Evolutionary conservation across 2,797 vertebrate species (phyloP).

Genomic region (Rhynchonycteris naso): DNA sequence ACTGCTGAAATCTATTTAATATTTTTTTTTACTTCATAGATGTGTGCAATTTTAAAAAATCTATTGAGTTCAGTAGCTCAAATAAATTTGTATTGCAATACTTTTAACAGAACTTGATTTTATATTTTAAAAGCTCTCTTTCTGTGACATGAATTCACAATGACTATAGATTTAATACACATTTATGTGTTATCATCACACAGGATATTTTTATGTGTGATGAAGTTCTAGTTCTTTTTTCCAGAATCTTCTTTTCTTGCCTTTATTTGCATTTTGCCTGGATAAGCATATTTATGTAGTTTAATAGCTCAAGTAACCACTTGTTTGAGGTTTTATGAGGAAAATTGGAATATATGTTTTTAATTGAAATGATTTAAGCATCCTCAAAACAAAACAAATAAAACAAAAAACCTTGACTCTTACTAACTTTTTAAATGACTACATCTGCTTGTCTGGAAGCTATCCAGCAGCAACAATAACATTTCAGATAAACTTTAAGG

Average conservation of each 20-base stretch:
- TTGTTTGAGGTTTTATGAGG: constrained; percentile 38
- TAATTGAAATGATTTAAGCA: constrained; percentile 44
- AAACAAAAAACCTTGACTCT: constrained; percentile 50
- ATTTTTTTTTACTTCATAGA: neutral
- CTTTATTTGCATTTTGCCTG: constrained; percentile 47
- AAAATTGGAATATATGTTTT: constrained; percentile 30
- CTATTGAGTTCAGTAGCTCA: neutral
- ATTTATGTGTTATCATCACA: neutral
- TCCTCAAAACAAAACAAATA: constrained; percentile 48
- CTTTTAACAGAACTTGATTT: constrained; percentile 23
- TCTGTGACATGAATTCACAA: constrained; percentile 25
- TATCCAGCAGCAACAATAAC: neutral
- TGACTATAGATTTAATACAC: neutral
- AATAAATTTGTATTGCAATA: neutral
- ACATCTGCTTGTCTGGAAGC: neutral
- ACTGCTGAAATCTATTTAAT: neutral
- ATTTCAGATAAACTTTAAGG: constrained; percentile 22
- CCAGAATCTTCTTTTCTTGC: constrained; percentile 30
- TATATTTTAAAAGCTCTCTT: constrained; percentile 33
- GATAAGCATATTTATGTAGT: constrained; percentile 11
- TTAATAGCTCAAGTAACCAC: constrained; percentile 43
- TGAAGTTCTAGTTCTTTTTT: constrained; percentile 11
- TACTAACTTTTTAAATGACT: neutral
- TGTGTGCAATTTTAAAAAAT: neutral
- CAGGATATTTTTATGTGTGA: neutral